Percentiles rank a stretch among this genome's conserved stretches.
Evolutionary conservation across 1,140 invertebrate species (phyloP).

Genomic region (Aphelenchoides fujianensis): DNA sequence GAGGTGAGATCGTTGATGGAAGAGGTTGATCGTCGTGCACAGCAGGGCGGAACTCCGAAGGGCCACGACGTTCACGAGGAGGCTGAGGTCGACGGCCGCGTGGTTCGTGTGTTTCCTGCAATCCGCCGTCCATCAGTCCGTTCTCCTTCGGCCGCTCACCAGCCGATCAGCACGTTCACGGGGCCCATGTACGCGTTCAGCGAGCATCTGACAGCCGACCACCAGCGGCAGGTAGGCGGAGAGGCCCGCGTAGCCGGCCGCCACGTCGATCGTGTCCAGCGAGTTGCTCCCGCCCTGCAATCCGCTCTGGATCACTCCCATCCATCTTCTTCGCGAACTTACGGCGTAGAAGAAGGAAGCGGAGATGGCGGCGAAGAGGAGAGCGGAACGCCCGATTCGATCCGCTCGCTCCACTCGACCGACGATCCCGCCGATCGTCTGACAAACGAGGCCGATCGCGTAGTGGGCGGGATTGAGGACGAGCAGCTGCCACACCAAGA

Average conservation of each 20-base stretch:
- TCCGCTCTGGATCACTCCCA: no score
- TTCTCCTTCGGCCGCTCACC: conserved; percentile 22
- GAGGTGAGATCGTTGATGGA: conserved; percentile 62
- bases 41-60: neutral
- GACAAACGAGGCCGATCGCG: conserved; percentile 17
- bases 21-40: conserved; percentile 17
- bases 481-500: conserved; percentile 23
- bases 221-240: conserved; percentile 58
- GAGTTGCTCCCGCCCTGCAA: conserved; percentile 64
- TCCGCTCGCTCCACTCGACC: conserved; percentile 11
- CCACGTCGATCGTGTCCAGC: conserved; percentile 63
- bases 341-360: conserved; percentile 37
- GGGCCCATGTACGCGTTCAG: conserved; percentile 61
- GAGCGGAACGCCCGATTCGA: neutral
- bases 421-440: conserved; percentile 12
- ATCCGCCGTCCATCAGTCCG: conserved; percentile 1
- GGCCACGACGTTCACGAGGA: neutral
- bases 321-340: neutral
- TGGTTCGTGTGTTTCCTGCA: neutral
- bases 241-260: conserved; percentile 63
- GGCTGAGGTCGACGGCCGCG: neutral
- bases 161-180: conserved; percentile 30
- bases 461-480: conserved; percentile 6
- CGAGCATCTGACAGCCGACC: conserved; percentile 55
- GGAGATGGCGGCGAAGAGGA: conserved; percentile 19